These are phyloP conservation scores for Columba guinea DNA, from an alignment of 2,797 vertebrate genomes.

Conservation along the genomic window DNA sequence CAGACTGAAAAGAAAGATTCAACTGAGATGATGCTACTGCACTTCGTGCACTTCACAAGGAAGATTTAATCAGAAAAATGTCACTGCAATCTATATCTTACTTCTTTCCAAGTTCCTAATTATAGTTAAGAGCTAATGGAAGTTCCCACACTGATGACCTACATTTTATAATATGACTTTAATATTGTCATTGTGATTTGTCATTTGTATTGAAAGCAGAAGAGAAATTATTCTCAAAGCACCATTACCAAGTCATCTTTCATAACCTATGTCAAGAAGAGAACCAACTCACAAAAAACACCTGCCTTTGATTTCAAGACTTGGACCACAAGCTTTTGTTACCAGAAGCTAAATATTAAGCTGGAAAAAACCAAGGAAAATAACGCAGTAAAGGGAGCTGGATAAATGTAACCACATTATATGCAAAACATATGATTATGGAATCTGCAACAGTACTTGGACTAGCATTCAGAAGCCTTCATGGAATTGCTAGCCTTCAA, in stretches of 20 bases:
- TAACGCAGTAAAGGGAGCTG: background rate
- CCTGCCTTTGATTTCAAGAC: background rate
- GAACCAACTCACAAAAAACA: background rate
- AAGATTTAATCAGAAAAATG: background rate
- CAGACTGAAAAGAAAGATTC: conserved; percentile 62
- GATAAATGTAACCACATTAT: background rate
- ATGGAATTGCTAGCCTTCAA: accelerated
- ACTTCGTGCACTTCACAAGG: background rate
- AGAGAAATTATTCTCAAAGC: background rate
- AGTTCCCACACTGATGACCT: background rate
- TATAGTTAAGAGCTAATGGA: background rate
- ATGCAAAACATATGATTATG: background rate
- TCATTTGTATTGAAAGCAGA: background rate
- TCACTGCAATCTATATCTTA: background rate
- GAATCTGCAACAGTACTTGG: background rate
- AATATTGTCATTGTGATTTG: background rate
- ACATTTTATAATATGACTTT: background rate
- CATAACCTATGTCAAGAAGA: background rate
- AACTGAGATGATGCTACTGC: background rate
- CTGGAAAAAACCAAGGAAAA: background rate
- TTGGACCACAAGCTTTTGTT: background rate
- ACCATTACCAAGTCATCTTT: background rate
- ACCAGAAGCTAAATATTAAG: background rate
- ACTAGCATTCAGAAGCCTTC: background rate
- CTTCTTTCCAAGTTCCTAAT: background rate